These are phyloP conservation scores for Oceanodroma leucorhoa DNA, from an alignment of 2,797 vertebrate genomes.

Conservation along the genomic window DNA sequence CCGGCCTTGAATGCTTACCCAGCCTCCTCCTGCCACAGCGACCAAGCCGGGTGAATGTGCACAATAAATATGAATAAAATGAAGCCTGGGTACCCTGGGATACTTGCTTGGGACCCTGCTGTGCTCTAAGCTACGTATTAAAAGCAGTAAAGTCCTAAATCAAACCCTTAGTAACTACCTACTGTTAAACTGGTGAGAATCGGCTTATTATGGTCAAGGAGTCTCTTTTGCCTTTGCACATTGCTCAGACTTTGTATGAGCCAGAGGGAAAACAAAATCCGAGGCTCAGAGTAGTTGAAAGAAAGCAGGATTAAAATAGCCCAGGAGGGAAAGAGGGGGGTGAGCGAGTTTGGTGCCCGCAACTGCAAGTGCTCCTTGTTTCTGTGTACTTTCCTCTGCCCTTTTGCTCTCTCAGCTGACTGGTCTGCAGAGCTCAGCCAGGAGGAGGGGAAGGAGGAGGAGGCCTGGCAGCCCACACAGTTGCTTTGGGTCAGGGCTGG, in stretches of 20 bases:
- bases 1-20: neutral
- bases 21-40: neutral
- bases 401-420: conserved; percentile 65
- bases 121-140: neutral
- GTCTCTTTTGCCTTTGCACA: neutral
- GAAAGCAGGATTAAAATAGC: conserved; percentile 66
- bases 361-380: conserved; percentile 33
- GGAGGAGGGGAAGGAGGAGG: conserved; percentile 21
- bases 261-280: conserved; percentile 19
- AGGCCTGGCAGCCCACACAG: neutral
- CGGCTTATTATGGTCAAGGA: neutral
- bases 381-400: conserved; percentile 49
- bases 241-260: neutral
- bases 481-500: conserved; percentile 38
- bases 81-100: neutral
- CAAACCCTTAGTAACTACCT: neutral
- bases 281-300: neutral
- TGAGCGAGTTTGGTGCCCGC: neutral
- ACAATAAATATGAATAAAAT: neutral
- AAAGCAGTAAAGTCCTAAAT: neutral
- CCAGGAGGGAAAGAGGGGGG: neutral
- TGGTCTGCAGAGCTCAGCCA: neutral
- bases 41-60: accelerated
- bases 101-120: neutral
- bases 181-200: neutral